Evolutionary conservation across 2,797 vertebrate genomes (phyloP).

Genomic region (Gymnoscopelus braueri): DNA sequence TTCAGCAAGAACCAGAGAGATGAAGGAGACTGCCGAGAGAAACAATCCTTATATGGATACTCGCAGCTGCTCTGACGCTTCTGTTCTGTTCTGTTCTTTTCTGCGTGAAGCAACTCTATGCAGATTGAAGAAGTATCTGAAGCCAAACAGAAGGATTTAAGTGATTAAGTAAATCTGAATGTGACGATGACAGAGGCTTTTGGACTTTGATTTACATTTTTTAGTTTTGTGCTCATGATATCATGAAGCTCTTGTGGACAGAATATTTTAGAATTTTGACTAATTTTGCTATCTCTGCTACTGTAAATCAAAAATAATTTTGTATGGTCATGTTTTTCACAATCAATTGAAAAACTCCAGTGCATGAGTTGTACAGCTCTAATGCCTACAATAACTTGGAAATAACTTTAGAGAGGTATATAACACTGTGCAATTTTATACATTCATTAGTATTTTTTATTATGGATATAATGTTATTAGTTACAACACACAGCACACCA

Average conservation of each 20-base stretch:
- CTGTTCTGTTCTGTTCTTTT: slow-evolving; percentile 51
- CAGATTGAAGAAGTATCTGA: slow-evolving; percentile 44
- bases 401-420: slow-evolving; percentile 32
- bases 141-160: slow-evolving; percentile 50
- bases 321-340: slow-evolving; percentile 19
- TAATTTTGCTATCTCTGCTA: slow-evolving; percentile 5
- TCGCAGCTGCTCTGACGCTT: slow-evolving; percentile 48
- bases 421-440: slow-evolving; percentile 56
- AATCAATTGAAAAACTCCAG: slow-evolving; percentile 25
- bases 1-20: slow-evolving; percentile 62
- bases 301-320: slow-evolving; percentile 17
- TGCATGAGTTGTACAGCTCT: slow-evolving; percentile 9
- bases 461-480: neutral
- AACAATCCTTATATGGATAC: slow-evolving; percentile 53
- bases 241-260: neutral
- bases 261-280: slow-evolving; percentile 12
- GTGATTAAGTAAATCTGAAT: slow-evolving; percentile 40
- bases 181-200: slow-evolving; percentile 7
- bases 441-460: slow-evolving; percentile 43
- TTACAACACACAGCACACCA: slow-evolving; percentile 17
- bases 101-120: slow-evolving; percentile 48
- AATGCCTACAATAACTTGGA: slow-evolving; percentile 14
- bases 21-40: slow-evolving; percentile 51
- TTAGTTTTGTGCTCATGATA: slow-evolving; percentile 15
- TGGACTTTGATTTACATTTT: neutral